Evolutionary conservation across 2,797 vertebrate species (phyloP).

Genomic region (Halcyon chelicuti): DNA sequence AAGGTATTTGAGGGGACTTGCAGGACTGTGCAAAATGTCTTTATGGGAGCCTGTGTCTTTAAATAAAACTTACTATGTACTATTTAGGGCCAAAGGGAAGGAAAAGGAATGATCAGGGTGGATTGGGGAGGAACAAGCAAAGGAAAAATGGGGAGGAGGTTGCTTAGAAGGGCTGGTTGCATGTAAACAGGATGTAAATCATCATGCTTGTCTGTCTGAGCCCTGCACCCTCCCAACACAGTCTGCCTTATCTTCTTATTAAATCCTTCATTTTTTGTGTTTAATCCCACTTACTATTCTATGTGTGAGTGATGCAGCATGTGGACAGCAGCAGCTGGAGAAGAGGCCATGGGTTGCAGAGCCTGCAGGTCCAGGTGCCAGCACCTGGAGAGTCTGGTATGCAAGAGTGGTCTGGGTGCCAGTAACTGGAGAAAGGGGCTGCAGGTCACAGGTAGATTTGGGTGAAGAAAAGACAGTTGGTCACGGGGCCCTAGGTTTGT

Average conservation of each 20-base stretch:
- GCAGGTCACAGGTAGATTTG: neutral
- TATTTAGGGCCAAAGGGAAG: neutral
- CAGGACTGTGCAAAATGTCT: neutral
- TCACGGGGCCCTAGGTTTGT: neutral
- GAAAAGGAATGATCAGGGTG: neutral
- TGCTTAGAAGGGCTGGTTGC: neutral
- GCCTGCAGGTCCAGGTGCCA: neutral
- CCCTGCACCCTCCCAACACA: neutral
- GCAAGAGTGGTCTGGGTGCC: neutral
- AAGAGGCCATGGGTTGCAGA: neutral
- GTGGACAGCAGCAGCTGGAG: neutral
- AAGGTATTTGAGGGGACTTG: neutral
- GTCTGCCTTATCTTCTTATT: neutral
- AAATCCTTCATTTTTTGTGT: neutral
- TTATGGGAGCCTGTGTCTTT: neutral
- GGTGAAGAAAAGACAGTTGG: neutral
- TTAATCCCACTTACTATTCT: neutral
- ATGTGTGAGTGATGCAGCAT: neutral
- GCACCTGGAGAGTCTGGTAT: neutral
- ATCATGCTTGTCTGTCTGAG: neutral
- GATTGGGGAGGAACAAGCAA: neutral
- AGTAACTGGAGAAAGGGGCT: neutral
- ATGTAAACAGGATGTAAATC: neutral
- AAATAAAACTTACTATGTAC: neutral
- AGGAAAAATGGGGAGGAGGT: neutral